Evolutionary conservation across 2,113 vertebrate genomes (phyloP), one percentile per base, ranked within the genome.

Genomic region (Tragelaphus scriptus): DNA sequence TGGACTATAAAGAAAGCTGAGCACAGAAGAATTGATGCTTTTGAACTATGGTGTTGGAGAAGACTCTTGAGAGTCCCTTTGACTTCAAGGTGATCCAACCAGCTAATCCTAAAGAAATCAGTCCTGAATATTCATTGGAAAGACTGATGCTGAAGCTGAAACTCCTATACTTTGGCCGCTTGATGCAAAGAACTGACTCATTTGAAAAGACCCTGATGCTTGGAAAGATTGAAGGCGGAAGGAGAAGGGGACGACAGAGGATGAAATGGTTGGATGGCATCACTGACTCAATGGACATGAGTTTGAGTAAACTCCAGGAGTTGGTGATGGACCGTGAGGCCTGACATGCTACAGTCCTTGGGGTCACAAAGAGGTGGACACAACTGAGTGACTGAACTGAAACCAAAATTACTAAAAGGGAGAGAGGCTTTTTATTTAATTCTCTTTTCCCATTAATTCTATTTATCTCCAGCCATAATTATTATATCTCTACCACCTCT

Each of bases 401-500:
- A 71, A 71, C n/a, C 15, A 87, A 93, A 92, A 77, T 87, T 63
- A 47, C 19, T 61, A 36, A 59, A 77, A 92, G 61, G 47, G 30
- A 59, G 25, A 65, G 16, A 95, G 7, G 12, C 6, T 63, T 56
- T 49, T 26, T 77, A 63, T 77, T 87, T 71, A 56, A 56, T 85
- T 85, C 2, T 96, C 49, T 28, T 28, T 23, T 92, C 47, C 36
- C 1, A 86, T 81, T 95, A 58, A 65, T 75, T 93, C 11, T 61
- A 90, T 61, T 90, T 65, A 32, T 51, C 11, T 8, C 15, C 5
- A 92, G 55, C 11, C 16, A 40, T 80, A 94, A 47, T 80, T 65
- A 26, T 82, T 28, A 32, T 90, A 5, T 32, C 10, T 79, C 30
- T 30, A 59, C 4, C 49, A 85, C 61, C 25, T 75, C 84, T 77